These are phyloP conservation scores for Pseudococcus jackbeardsleyi DNA, from an alignment of 2,888 invertebrate genomes.

Conservation along the genomic window DNA sequence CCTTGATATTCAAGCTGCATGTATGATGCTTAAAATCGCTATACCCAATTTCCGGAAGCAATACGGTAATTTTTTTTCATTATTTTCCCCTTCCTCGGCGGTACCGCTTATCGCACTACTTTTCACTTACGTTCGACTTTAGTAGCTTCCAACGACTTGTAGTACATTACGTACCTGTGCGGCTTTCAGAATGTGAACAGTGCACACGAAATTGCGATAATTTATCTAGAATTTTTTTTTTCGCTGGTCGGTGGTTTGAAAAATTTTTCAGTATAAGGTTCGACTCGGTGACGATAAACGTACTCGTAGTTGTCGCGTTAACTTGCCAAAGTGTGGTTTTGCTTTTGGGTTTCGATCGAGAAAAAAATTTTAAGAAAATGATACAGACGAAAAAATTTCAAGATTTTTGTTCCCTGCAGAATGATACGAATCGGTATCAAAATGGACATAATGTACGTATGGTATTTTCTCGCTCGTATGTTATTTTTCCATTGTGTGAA, in stretches of 20 bases:
- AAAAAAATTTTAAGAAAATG: background rate
- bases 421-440: background rate
- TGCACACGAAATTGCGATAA: constrained; percentile 13
- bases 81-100: constrained; percentile 5
- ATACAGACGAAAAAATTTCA: constrained; percentile 12
- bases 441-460: constrained; percentile 34
- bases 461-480: background rate
- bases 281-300: background rate
- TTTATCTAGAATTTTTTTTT: background rate
- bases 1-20: background rate
- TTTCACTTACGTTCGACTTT: constrained; percentile 45
- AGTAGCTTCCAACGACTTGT: constrained; percentile 18
- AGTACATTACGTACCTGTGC: constrained; percentile 30
- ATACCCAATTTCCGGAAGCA: constrained; percentile 10
- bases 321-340: background rate
- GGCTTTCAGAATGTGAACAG: constrained; percentile 16
- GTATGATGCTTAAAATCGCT: background rate
- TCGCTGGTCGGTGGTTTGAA: background rate
- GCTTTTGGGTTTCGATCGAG: background rate
- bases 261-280: background rate
- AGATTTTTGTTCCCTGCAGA: background rate
- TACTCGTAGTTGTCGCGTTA: background rate
- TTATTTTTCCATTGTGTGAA: background rate
- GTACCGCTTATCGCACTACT: constrained; percentile 37
- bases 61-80: constrained; percentile 33